Base-by-base conservation (phyloP, 2,113 vertebrate species). In the Arvicanthis niloticus region DNA sequence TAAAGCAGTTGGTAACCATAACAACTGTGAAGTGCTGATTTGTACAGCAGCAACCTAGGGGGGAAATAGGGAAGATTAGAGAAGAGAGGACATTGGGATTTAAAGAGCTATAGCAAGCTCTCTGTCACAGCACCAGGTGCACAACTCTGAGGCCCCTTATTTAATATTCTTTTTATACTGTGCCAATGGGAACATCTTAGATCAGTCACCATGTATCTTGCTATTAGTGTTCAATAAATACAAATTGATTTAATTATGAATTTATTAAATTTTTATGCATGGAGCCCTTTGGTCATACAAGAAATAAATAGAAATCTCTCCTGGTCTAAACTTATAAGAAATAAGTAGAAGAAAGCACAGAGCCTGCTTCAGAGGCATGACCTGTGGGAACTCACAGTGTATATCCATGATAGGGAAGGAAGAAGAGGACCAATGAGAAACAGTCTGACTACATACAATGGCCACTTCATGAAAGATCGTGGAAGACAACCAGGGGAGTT, bases 231-330 rank as follows among this genome's bases (percentile, higher is more conserved):
- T 91, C 60, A 87, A 91, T 80, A 89, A 94, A 76, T 51, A 88
- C 8, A 53, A 67, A 85, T 13, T 87, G 56, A 93, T 12, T 84
- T 68, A 89, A 72, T 89, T 73, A 87, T n/a, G 58, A 86, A 85
- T 91, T 75, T 96, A 91, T 95, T 88, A 75, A 89, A 51, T 80
- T 53, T 78, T 94, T 91, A 82, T 42, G 45, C 80, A 90, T 11
- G 78, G 48, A 84, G 2, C 26, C 34, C n/a, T 93, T 91, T 84
- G 6, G 51, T 88, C 6, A n/a, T 91, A 95, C 11, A 89, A 96
- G 45, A 73, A 89, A 67, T 34, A 40, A 67, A 45, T 81, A 42
- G 12, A 75, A 24, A 42, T 15, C 37, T 21, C 24, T 26, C n/a
- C 16, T 80, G 40, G 53, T 42, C 10, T 45, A 45, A 34, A 40